These are phyloP conservation scores for Lasius fuliginosus DNA, from an alignment of 2,888 invertebrate genomes.

Conservation along the genomic window DNA sequence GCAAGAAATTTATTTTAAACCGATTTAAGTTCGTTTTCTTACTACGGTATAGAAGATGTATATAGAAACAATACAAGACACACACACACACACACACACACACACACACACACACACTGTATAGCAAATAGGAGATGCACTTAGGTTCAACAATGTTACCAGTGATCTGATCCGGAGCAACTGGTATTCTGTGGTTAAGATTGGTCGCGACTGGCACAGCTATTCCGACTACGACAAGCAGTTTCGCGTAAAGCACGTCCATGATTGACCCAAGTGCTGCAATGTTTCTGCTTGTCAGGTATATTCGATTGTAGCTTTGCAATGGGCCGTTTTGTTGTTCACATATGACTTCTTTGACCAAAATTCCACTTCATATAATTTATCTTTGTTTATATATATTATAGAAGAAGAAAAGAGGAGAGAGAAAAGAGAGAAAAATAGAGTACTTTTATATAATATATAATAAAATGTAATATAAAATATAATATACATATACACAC, in stretches of 20 bases:
- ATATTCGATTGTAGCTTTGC: not conserved
- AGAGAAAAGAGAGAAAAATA: not conserved
- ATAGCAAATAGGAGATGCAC: not conserved
- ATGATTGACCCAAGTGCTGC: slow-evolving; percentile 82
- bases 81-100: not conserved
- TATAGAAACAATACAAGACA: slow-evolving; percentile 22
- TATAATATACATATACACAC: not conserved
- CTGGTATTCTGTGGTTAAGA: slow-evolving; percentile 92
- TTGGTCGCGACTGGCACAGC: slow-evolving; percentile 96
- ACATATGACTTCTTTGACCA: not conserved
- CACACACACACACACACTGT: not conserved
- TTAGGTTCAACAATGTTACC: slow-evolving; percentile 12
- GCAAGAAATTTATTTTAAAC: not conserved
- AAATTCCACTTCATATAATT: not conserved
- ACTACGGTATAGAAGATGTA: not conserved
- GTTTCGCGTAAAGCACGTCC: slow-evolving; percentile 92
- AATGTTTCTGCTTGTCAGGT: slow-evolving; percentile 40
- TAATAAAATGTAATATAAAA: not conserved
- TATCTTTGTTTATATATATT: not conserved
- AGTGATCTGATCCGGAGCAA: slow-evolving; percentile 91
- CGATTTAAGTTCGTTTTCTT: not conserved
- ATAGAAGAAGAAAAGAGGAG: not conserved
- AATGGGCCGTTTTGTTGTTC: not conserved
- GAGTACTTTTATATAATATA: not conserved
- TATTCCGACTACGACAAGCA: slow-evolving; percentile 91